Evolutionary conservation across 2,888 invertebrate genomes (phyloP), one percentile per base, ranked within the genome.

Genomic region (Ptychoptera albimana): DNA sequence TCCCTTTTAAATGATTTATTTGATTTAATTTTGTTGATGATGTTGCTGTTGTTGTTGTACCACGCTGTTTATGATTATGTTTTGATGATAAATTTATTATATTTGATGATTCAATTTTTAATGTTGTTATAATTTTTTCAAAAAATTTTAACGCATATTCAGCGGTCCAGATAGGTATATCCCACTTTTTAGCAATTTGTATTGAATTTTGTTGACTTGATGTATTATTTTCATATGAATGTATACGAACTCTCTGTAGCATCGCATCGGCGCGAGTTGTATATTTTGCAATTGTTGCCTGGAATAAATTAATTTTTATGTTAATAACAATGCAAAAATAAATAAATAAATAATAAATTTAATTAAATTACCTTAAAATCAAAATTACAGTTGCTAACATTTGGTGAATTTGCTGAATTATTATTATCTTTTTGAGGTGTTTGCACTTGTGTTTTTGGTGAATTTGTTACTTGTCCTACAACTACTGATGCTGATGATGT

Each of bases 231-330:
- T 48, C 48, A n/a, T 48, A 47, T 37, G 58, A 50, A 48, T 54
- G 54, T 30, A 52, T 59, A 49, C 69, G 70, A 64, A 77, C 80
- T 64, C 78, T 75, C 71, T 81, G 77, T 63, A 83, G 77, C 78
- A 84, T 84, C 67, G 82, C 82, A 78, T 82, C 82, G 63, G 79
- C 79, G 63, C 83, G 78, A 57, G 74, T 72, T 45, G 38, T 46
- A 30, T 46, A 49, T 49, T 44, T 48, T 38, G 43, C 41, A 31
- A 43, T 36, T 15, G 34, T 44, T 23, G 37, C 43, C 49, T 49
- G 39, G 12, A 48, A 46, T 14, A n/a, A n/a, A n/a, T n/a, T n/a
- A n/a, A n/a, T n/a, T n/a, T n/a, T n/a, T n/a, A n/a, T n/a, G n/a
- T n/a, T n/a, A n/a, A n/a, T n/a, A n/a, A 42, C 37, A 35, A 30